Evolutionary conservation across 2,797 vertebrate genomes (phyloP).

Genomic region (Cottoperca gobio): DNA sequence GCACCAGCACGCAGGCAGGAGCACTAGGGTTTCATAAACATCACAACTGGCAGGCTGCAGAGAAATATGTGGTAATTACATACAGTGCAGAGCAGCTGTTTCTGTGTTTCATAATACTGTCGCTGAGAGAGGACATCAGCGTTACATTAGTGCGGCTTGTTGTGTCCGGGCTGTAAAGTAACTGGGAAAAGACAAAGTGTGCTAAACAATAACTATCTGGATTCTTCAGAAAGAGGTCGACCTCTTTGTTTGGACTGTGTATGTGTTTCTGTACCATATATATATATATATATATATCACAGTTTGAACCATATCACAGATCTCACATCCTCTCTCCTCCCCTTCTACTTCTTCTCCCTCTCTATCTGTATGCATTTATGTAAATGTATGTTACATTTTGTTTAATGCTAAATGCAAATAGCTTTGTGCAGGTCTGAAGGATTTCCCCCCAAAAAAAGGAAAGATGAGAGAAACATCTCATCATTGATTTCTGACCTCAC

Average conservation of each 20-base stretch:
- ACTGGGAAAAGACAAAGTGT: constrained; percentile 19
- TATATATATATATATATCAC: no score
- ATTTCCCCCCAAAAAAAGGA: no score
- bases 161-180: background rate
- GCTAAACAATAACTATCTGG: background rate
- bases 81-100: constrained; percentile 64
- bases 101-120: constrained; percentile 26
- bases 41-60: constrained; percentile 50
- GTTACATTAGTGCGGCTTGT: constrained; percentile 16
- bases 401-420: no score
- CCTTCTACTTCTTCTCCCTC: no score
- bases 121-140: constrained; percentile 38
- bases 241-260: background rate
- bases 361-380: no score
- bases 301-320: no score
- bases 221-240: background rate
- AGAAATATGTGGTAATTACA: constrained; percentile 55
- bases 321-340: no score
- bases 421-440: background rate
- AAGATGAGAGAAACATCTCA: background rate
- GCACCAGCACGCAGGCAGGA: constrained; percentile 13
- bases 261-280: background rate
- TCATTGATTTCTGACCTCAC: background rate
- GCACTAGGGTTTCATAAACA: constrained; percentile 60
- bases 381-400: no score